Base-by-base conservation (phyloP, 2,888 invertebrate genomes). In the Melolontha melolontha region DNA sequence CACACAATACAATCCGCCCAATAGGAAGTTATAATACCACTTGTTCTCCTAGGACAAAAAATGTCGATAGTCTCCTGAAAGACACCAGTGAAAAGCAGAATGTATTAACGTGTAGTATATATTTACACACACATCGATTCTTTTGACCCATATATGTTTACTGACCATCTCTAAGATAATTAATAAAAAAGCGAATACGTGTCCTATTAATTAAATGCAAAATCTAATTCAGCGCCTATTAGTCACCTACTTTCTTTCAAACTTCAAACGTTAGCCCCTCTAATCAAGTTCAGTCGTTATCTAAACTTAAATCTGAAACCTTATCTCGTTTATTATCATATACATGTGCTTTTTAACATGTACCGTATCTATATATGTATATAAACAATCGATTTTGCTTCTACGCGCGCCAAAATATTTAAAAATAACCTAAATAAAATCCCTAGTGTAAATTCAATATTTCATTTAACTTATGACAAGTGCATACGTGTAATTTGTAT, bases 61-160 rank as follows among this genome's bases (percentile, higher is more conserved):
- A 62, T 67, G 49, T 62, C 59, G 16, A 62, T 44, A 14, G 14
- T 34, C 34, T 42, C 39, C 1, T 2, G 29, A 29, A 22, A 22
- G 44, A 44, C 14, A 59, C 12, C 14, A 22, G 1, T 22, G 22
- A 22, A 22, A 4, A 22, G 22, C 14, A 29, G 11, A 44, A 44
- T 16, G 47, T 39, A 47, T 47, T 62, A 62, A 29, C 29, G 10
- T 62, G 16, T 62, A 4, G 17, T 17, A 62, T 49, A 16, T 49
- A 22, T 8, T 29, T 47, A 49, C 27, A 54, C 69, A 67, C 74
- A 73, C 76, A 77, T 77, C 77, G 76, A 77, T 77, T 75, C 73
- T 70, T 63, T 71, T 77, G 76, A 77, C 76, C 76, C 76, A 77
- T 73, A 77, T 76, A 74, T 62, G 39, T 62, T 62, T 47, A 62